Percentiles rank a stretch among this genome's conserved stretches.
These are phyloP conservation scores for Physella acuta DNA, from an alignment of 1,140 invertebrate species.

Conservation along the genomic window DNA sequence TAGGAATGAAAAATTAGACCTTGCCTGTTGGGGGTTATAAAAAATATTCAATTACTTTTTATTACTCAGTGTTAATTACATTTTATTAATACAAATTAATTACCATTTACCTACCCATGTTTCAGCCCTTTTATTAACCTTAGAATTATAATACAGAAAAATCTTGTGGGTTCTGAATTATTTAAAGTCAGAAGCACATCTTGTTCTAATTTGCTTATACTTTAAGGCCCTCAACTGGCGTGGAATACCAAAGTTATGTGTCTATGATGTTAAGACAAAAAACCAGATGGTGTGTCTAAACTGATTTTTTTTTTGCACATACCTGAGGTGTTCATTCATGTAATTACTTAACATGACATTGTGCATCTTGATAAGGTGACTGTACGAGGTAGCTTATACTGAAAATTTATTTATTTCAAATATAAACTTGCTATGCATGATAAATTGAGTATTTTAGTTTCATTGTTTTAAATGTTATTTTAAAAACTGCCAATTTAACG, in stretches of 20 bases:
- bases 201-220: not conserved
- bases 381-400: too few species aligned
- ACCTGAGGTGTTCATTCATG: not conserved
- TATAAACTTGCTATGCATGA: too few species aligned
- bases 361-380: too few species aligned
- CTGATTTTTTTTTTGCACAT: slow-evolving; percentile 6
- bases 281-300: slow-evolving; percentile 2
- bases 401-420: too few species aligned
- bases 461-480: too few species aligned
- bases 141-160: not conserved
- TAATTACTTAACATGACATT: not conserved
- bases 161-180: not conserved
- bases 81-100: not conserved
- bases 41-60: not conserved
- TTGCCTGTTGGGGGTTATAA: too few species aligned
- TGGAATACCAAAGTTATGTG: not conserved
- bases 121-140: not conserved
- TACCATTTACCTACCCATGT: not conserved
- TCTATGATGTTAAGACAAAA: not conserved
- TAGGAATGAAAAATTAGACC: not conserved
- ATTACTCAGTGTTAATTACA: not conserved
- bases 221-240: slow-evolving; percentile 3
- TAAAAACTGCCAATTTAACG: too few species aligned
- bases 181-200: not conserved
- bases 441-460: too few species aligned